phyloP scores from a whole-genome alignment of 2,888 invertebrate genomes.

The Latrodectus elegans region DNA sequence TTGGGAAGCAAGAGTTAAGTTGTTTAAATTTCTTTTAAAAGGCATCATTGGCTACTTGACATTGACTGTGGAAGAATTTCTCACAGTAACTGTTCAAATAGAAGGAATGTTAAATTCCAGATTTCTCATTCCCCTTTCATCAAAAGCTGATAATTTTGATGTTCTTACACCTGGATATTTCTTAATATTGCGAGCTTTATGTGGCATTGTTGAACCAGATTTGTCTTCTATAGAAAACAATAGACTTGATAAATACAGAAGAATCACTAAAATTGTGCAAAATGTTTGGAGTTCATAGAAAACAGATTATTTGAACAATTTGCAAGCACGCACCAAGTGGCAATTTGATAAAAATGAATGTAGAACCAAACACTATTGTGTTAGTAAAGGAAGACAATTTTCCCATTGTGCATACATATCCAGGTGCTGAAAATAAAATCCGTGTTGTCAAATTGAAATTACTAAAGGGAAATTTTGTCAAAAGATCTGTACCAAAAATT shows the following conservation, averaged over 20 bases:
- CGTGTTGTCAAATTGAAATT: too few relatives aligned
- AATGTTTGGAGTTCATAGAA: slow-evolving; percentile 10
- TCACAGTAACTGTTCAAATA: too few relatives aligned
- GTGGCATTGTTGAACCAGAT: neutral
- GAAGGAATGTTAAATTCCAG: slow-evolving; percentile 72
- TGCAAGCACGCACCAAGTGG: slow-evolving; percentile 29
- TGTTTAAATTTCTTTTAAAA: slow-evolving; percentile 73
- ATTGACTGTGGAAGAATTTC: too few relatives aligned
- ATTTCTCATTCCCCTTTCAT: slow-evolving; percentile 71
- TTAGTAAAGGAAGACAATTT: neutral
- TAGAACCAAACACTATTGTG: neutral
- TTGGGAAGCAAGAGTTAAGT: slow-evolving; percentile 74
- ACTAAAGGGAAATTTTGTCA: too few relatives aligned
- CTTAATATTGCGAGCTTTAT: slow-evolving; percentile 3
- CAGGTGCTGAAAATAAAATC: too few relatives aligned
- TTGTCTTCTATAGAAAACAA: neutral
- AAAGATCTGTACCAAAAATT: too few relatives aligned
- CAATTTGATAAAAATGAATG: too few relatives aligned
- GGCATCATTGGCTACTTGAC: too few relatives aligned
- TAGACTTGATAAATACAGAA: slow-evolving; percentile 1
- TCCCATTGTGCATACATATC: too few relatives aligned
- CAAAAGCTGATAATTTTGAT: slow-evolving; percentile 51
- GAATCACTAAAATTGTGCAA: neutral
- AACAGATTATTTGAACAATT: slow-evolving; percentile 8
- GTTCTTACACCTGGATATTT: slow-evolving; percentile 29